Evolutionary conservation across 2,797 vertebrate genomes (phyloP), one percentile per base, ranked within the genome.

Genomic region (Sciurus vulgaris): DNA sequence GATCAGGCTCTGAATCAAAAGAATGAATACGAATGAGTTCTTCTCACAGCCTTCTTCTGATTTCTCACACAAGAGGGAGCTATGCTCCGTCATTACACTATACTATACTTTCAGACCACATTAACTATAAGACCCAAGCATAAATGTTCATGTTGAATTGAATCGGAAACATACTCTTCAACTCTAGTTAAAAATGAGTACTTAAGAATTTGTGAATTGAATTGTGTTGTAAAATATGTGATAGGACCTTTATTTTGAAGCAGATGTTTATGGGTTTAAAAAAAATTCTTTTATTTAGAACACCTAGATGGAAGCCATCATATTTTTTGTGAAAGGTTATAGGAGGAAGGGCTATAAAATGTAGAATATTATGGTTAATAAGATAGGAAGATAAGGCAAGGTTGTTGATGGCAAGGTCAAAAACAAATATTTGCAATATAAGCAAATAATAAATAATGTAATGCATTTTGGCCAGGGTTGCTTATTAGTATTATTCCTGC

Each of bases 41-140:
- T 79, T 56, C 24, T 13, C 20, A 3, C 18, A 18, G 11, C 26
- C 38, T 89, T 77, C 65, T 82, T 65, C 78, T 72, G 49, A 41
- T 63, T 89, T 89, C 30, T 51, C 41, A 84, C 96, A 90, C 89
- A 92, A 95, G 97, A 65, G 96, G 95, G 95, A 74, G 96, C 96
- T 91, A 14, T 94, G 47, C 30, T 74, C 17, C 33, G 30, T 93
- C 69, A 24, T 22, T 51, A 30, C 13, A 49, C 6, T 44, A 11
- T 38, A 38, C 38, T 38, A 4, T 30, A 2, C 47, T 15, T 17
- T 63, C n/a, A 77, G 22, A 70, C 89, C 51, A 61, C 35, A 22
- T 10, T 17, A 79, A 93, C 41, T 28, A 76, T 20, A 91, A 88
- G 56, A 61, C n/a, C 38, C 7, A 93, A 91, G 35, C 44, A 38